These are phyloP conservation scores for Prochilodus magdalenae DNA, from an alignment of 2,113 vertebrate genomes.

Conservation along the genomic window DNA sequence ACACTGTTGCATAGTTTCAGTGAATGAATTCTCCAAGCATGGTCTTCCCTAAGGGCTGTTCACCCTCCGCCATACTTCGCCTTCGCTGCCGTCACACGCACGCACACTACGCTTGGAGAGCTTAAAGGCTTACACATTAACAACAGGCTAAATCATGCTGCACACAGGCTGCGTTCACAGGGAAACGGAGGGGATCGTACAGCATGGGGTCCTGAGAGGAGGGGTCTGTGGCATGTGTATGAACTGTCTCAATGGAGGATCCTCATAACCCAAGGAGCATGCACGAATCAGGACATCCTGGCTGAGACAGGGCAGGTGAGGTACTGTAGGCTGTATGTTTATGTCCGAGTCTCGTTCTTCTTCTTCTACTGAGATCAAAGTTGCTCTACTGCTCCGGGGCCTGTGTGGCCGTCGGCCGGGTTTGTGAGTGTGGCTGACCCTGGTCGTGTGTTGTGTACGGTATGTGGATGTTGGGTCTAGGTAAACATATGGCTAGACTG, in stretches of 20 bases:
- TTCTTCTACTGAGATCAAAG: not conserved
- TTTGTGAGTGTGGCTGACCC: not conserved
- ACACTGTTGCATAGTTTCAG: conserved; percentile 44
- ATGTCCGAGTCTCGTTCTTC: conserved; percentile 12
- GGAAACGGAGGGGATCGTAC: not conserved
- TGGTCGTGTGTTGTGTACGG: not conserved
- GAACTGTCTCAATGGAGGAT: not conserved
- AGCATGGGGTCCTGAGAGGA: conserved; percentile 60
- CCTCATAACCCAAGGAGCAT: not conserved
- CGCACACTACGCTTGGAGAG: not conserved
- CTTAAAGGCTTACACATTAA: conserved; percentile 41
- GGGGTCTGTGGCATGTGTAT: conserved; percentile 14
- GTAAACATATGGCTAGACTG: conserved; percentile 91
- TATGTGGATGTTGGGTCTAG: conserved; percentile 62
- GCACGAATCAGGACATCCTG: not conserved
- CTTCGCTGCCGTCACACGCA: not conserved
- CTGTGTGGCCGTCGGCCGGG: not conserved
- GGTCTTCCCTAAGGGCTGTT: conserved; percentile 5
- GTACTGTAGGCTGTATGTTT: conserved; percentile 12
- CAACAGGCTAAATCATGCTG: conserved; percentile 30
- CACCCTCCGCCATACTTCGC: not conserved
- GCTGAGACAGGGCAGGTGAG: not conserved
- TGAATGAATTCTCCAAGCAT: conserved; percentile 28
- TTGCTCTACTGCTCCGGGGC: conserved; percentile 3
- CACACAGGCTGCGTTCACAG: conserved; percentile 7